Evolutionary conservation across 1,140 invertebrate species (phyloP), one percentile per base, ranked within the genome.

Genomic region (Zaprionus inermis): DNA sequence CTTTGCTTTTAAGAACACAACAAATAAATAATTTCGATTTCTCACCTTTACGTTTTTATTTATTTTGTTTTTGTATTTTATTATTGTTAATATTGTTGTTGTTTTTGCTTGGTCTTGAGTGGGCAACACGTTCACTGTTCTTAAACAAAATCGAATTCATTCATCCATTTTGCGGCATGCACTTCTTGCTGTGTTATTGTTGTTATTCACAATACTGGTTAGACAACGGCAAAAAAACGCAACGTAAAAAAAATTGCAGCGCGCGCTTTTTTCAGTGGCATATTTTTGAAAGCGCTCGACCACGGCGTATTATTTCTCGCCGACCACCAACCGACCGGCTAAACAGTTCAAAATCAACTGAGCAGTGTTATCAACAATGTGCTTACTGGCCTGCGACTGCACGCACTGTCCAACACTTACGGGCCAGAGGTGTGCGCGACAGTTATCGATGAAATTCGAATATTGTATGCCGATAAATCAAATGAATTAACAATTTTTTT

Each of bases 21-120:
- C 67, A 81, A 90, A 81, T 72, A 90, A 71, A 86, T 85, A 73
- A 70, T 63, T 90, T 79, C 14, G 32, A 73, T 78, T 80, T 89
- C 78, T 89, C 85, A 89, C 84, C 84, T 85, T 84, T 77, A 75
- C 3, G 24, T 28, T 28, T 28, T 28, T 28, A 2, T 5, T 3
- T 28, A 28, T 28, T 28, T 79, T 16, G 16, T 83, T 83, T 22
- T 20, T 36, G 80, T 54, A 41, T 72, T 82, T 78, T 75, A n/a
- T 38, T 38, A 41, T 73, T 69, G 24, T 58, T 58, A 22, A 72
- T 65, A 10, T 68, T 75, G 41, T 67, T 41, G 3, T 71, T 54
- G 7, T 76, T 56, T 58, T 64, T 34, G 59, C 55, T 22, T 77
- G 3, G 63, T 70, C 63, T 22, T 60, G 61, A 54, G 22, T 63